Base-by-base conservation (phyloP, 1,140 invertebrate genomes). In the Scaptomyza graminum region DNA sequence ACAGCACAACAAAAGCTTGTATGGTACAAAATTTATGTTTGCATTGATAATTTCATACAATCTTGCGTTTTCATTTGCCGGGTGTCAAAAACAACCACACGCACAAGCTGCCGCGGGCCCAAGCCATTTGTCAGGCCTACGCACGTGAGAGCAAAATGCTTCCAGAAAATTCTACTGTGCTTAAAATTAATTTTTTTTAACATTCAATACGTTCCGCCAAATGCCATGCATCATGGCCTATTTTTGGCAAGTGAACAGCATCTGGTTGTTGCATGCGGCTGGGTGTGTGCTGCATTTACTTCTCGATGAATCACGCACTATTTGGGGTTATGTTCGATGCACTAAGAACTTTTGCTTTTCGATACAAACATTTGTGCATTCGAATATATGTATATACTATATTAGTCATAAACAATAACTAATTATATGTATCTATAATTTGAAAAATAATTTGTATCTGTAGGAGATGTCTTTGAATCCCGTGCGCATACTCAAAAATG, bases 401-500 rank as follows among this genome's bases (percentile, higher is more conserved):
- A 31, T 31, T 22, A 22, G 2, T 22, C 25, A 50, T 63, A 76
- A 62, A 69, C 56, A 59, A 61, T 39, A 25, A 62, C 22, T 47
- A 28, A 15, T 25, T 52, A 55, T 55, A 25, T 44, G 22, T 52
- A 31, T 46, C 22, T 54, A 68, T 18, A 13, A 59, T 47, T 13
- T 25, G 12, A 25, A 13, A 50, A 39, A 73, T 51, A 51, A 28
- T 43, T 63, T 61, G 41, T 39, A 31, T 44, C 69, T 31, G 9
- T 65, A 92, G 91, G 91, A 97, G 96, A 95, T 97, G 75, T 97
- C 97, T 49, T 93, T 99, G 75, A 98, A 99, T 93, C 98, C 98
- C 55, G 96, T 99, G 6, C 94, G 97, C 92, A 96, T 99, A 78
- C 94, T 99, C 69, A 99, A 97, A 92, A 94, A 96, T 93, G 97